These are phyloP conservation scores for Ostrea edulis DNA, from an alignment of 1,140 invertebrate species.

Conservation along the genomic window DNA sequence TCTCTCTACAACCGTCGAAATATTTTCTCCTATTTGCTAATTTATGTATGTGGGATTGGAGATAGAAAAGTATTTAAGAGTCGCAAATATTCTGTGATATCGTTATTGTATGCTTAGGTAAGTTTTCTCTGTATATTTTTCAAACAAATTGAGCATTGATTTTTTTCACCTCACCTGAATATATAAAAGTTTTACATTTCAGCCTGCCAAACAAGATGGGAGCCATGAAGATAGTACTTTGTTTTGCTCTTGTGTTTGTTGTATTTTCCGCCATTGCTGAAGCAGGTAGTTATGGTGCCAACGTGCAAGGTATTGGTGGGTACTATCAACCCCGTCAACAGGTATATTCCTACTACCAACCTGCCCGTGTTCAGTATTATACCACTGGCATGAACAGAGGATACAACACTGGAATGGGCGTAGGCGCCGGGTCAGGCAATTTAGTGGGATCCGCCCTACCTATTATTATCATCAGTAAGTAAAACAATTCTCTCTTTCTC, in stretches of 20 bases:
- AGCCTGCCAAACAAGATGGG: background rate
- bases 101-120: background rate
- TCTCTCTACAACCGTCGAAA: background rate
- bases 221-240: background rate
- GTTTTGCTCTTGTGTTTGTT: background rate
- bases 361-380: background rate
- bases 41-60: background rate
- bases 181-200: background rate
- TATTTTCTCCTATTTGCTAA: background rate
- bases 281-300: too few relatives aligned
- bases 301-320: too few relatives aligned
- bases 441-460: background rate
- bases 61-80: background rate
- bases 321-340: too few relatives aligned
- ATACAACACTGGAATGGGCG: background rate
- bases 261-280: background rate
- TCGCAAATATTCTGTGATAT: background rate
- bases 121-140: background rate
- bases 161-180: background rate
- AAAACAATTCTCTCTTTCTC: background rate
- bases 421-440: background rate
- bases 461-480: background rate
- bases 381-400: background rate
- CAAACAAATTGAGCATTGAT: background rate
- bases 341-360: too few relatives aligned